A percentile compares a stretch with the other conserved stretches of the same genome.
Conservation (phyloP, 2,888 invertebrate species). For the Tortrix viridana region DNA sequence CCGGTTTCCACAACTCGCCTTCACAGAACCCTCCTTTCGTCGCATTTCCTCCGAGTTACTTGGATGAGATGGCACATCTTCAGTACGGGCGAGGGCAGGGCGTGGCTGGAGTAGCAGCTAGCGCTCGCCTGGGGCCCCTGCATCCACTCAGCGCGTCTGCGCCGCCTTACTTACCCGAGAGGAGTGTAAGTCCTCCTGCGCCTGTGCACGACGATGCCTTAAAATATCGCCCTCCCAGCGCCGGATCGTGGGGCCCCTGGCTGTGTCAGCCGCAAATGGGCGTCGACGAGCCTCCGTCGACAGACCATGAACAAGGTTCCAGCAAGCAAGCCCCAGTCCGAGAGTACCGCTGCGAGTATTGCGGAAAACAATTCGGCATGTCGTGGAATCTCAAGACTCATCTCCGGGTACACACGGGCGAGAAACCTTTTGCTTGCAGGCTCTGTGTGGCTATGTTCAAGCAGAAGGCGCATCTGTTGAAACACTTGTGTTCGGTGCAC, state of each 20-base stretch:
- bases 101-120: slow-evolving; percentile 85
- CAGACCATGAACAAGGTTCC: slow-evolving; percentile 81
- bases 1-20: slow-evolving; percentile 94
- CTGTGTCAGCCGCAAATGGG: slow-evolving; percentile 87
- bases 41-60: slow-evolving; percentile 90
- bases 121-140: slow-evolving; percentile 71
- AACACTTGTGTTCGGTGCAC: slow-evolving; percentile 95
- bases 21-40: slow-evolving; percentile 95
- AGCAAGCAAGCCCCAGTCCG: slow-evolving; percentile 88
- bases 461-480: slow-evolving; percentile 94
- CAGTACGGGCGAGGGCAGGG: slow-evolving; percentile 86
- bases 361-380: slow-evolving; percentile 96
- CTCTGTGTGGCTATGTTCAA: slow-evolving; percentile 96
- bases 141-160: slow-evolving; percentile 90
- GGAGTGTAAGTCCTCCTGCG: slow-evolving; percentile 85
- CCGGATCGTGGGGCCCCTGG: slow-evolving; percentile 89
- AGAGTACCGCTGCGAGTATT: slow-evolving; percentile 94
- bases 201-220: slow-evolving; percentile 83
- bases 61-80: slow-evolving; percentile 87
- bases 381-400: slow-evolving; percentile 96
- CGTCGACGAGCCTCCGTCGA: slow-evolving; percentile 73
- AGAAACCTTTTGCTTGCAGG: slow-evolving; percentile 95
- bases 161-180: slow-evolving; percentile 87
- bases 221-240: slow-evolving; percentile 88
- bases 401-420: slow-evolving; percentile 93